Evolutionary conservation across 2,888 invertebrate genomes (phyloP), one percentile per base, ranked within the genome.

Genomic region (Smittia aterrima): DNA sequence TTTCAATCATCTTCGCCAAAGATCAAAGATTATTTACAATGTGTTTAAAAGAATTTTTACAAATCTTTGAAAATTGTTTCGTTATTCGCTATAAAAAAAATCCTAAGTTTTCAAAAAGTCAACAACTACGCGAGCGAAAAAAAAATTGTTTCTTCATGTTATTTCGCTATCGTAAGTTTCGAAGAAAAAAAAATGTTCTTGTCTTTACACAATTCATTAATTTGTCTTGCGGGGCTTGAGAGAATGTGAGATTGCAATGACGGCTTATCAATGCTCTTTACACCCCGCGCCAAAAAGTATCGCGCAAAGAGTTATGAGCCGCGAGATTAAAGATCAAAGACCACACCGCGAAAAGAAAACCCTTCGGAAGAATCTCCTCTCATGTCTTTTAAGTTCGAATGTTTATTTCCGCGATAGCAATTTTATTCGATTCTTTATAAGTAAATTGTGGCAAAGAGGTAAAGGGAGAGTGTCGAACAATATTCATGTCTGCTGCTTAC

Each of bases 261-360:
- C 18, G 4, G 58, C 9, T 20, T 20, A 58, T 58, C 18, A 6
- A 58, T 58, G 20, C 4, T 20, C 18, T 18, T 47, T 13, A 13
- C 18, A 58, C 18, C 18, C 58, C 16, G 18, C 58, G 7, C 20
- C 9, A 9, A 58, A 58, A 58, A 58, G 18, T 58, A 20, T 18
- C 18, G 53, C 18, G n/a, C 47, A 64, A n/a, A 66, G 38, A 66
- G 32, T 66, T 38, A 38, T 32, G 38, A 66, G 41, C 20, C 67
- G 67, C 41, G 25, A 67, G 67, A 67, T 67, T 67, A 41, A 22
- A 47, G 67, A 67, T 67, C 67, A 67, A 67, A 67, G 41, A 67
- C 67, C 67, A 67, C 24, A 67, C 67, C 67, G 67, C 18, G 16
- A 41, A 41, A 38, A 40, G n/a, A 2, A 11, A 16, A 18, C 53